Evolutionary conservation across 2,888 invertebrate genomes (phyloP), one percentile per base, ranked within the genome.

Genomic region (Drosophila fulvimacula): DNA sequence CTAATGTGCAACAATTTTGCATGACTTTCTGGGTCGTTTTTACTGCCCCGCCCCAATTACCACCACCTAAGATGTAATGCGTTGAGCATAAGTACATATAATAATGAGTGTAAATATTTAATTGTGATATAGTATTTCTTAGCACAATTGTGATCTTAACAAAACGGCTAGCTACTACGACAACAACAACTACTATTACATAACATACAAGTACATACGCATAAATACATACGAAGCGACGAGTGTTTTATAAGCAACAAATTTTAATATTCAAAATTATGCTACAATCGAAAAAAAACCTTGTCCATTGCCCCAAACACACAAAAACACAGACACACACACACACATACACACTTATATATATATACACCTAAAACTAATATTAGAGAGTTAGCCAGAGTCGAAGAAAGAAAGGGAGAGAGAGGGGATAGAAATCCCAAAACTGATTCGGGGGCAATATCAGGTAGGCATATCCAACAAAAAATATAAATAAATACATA

Each of bases 121-220:
- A 86, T 88, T 85, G 85, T 85, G 85, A 85, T 85, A 85, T 88
- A 88, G 88, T 85, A 88, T 86, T 86, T 85, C 79, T 88, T 88
- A 85, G 86, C 85, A 85, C 85, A 85, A 88, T 85, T 85, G 85
- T 85, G 85, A 85, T 85, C 86, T 76, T 77, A 88, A 79, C 69
- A 83, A 83, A 81, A 86, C 81, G 86, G 82, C 82, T 82, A 83
- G 86, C 83, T 86, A 86, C 83, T 80, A 86, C 79, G 56, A 69
- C 62, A 52, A 81, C 64, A 39, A 71, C 60, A 78, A 84, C 69
- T 81, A 84, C 56, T 75, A 84, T 84, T 61, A 73, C 63, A 55
- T 52, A 69, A 72, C 48, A 53, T 30, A 69, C 59, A 57, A 17
- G 1, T 11, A 68, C 42, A 69, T 42, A 62, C 27, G 49, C 44